Evolutionary conservation across 1,140 invertebrate species (phyloP).

Genomic region (Sinonovacula constricta): DNA sequence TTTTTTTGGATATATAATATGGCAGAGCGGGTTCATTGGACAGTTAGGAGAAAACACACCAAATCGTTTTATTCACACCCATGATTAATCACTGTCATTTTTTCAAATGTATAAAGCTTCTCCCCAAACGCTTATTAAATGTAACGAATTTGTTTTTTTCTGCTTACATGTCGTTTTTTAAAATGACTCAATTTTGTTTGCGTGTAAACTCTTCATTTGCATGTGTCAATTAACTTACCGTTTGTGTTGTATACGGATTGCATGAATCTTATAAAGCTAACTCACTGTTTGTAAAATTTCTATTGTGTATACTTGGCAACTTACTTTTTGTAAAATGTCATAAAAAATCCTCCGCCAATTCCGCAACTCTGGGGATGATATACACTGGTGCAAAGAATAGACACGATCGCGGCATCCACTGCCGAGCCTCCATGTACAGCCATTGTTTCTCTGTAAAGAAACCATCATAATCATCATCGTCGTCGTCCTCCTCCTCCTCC

Average conservation of each 20-base stretch:
- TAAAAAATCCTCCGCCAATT: slow-evolving; percentile 91
- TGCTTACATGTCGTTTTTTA: no score
- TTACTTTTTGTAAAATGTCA: slow-evolving; percentile 86
- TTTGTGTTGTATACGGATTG: neutral
- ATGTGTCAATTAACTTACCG: neutral
- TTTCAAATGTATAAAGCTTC: no score
- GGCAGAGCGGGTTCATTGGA: no score
- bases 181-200: no score
- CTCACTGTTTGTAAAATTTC: neutral
- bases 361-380: slow-evolving; percentile 91
- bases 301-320: neutral
- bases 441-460: slow-evolving; percentile 60
- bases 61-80: no score
- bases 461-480: neutral
- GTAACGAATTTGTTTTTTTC: no score
- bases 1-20: no score
- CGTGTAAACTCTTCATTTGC: neutral
- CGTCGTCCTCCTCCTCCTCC: neutral
- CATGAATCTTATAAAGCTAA: neutral
- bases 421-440: slow-evolving; percentile 85
- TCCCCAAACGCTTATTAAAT: no score
- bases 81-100: no score
- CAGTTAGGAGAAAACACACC: no score
- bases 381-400: slow-evolving; percentile 91
- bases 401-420: slow-evolving; percentile 90